phyloP scores from a whole-genome alignment of 1,140 invertebrate species.

The Colletes latitarsis region DNA sequence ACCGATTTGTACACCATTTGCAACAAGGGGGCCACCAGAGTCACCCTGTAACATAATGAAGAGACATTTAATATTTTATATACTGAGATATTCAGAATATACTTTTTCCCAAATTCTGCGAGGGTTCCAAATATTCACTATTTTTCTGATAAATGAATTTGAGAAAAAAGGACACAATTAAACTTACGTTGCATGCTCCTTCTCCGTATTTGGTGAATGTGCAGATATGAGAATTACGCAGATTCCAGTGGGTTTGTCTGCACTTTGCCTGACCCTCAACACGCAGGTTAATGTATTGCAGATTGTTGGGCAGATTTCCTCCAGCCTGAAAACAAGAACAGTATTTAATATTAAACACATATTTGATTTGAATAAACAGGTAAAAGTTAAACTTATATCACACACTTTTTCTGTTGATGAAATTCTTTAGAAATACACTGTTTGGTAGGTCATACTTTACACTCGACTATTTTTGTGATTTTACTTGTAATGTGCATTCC shows the following conservation, averaged over 20 bases:
- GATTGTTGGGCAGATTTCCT: slow-evolving; percentile 58
- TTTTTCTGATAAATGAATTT: not conserved
- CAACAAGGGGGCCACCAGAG: slow-evolving; percentile 80
- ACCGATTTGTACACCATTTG: slow-evolving; percentile 76
- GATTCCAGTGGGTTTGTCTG: slow-evolving; percentile 20
- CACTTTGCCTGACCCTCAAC: slow-evolving; percentile 59
- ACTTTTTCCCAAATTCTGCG: no score
- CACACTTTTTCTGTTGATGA: not conserved
- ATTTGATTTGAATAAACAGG: not conserved
- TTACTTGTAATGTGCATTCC: not conserved
- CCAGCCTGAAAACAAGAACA: slow-evolving; percentile 38
- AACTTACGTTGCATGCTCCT: slow-evolving; percentile 82
- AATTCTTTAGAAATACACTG: not conserved
- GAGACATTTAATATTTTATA: no score
- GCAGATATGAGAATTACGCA: slow-evolving; percentile 80
- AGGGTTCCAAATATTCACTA: not conserved
- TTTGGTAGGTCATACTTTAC: not conserved
- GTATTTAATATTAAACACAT: not conserved
- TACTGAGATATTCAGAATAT: no score
- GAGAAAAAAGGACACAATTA: not conserved
- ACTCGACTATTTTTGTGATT: not conserved
- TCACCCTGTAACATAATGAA: not conserved
- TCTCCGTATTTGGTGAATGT: slow-evolving; percentile 82
- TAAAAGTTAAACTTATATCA: not conserved
- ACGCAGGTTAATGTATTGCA: slow-evolving; percentile 68